phyloP scores from a whole-genome alignment of 2,797 vertebrate species.

The Babyrousa celebensis region DNA sequence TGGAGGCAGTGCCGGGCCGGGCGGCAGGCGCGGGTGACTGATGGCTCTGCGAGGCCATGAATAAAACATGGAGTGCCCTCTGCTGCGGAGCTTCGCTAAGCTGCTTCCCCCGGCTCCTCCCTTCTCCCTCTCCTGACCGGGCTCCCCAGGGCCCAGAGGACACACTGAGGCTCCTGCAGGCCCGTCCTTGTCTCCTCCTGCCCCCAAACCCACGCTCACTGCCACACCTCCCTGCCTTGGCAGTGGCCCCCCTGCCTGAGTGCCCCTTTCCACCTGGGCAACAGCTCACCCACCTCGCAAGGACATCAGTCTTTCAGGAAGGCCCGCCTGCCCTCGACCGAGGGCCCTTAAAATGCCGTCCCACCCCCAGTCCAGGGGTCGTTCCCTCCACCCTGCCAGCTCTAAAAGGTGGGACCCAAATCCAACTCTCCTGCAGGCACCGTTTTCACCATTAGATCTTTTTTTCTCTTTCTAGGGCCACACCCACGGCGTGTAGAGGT shows the following conservation, averaged over 20 bases:
- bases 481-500: too few relatives aligned
- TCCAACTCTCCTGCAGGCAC: not conserved
- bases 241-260: not conserved
- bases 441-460: not conserved
- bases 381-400: not conserved
- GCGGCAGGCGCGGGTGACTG: constrained; percentile 85
- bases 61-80: constrained; percentile 89
- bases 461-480: too few relatives aligned
- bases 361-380: not conserved
- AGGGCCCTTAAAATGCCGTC: too few relatives aligned
- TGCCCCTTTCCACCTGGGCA: not conserved
- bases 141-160: not conserved
- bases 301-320: not conserved
- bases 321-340: not conserved
- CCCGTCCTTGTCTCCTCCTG: not conserved
- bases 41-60: constrained; percentile 88
- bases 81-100: constrained; percentile 35
- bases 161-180: not conserved
- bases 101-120: not conserved
- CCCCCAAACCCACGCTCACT: not conserved
- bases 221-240: not conserved
- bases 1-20: constrained; percentile 67
- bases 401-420: not conserved
- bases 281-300: too few relatives aligned
- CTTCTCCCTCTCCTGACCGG: not conserved